Evolutionary conservation across 2,888 invertebrate species (phyloP).

Genomic region (Xestoiulus laeticollis): DNA sequence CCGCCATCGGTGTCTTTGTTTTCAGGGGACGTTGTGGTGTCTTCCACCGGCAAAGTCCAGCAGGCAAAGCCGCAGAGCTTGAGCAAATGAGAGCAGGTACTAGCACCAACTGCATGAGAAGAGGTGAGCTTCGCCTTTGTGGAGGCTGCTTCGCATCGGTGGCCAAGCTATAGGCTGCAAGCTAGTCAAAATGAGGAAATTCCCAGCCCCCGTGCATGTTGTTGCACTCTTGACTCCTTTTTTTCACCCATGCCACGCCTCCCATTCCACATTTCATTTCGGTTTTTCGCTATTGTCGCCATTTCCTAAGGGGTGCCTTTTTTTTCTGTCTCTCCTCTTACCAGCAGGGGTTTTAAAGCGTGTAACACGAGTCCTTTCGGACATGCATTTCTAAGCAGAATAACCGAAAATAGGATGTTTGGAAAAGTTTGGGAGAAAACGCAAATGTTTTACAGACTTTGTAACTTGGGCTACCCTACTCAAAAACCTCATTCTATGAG

Average conservation of each 20-base stretch:
- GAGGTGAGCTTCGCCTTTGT: background rate
- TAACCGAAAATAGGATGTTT: no score
- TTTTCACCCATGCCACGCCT: background rate
- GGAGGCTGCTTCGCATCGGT: background rate
- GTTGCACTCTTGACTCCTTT: conserved; percentile 41
- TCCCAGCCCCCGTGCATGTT: background rate
- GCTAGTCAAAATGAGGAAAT: background rate
- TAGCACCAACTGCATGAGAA: background rate
- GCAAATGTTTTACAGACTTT: no score
- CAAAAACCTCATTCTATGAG: no score
- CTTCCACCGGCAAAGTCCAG: no score
- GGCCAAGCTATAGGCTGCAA: background rate
- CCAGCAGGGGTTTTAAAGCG: background rate
- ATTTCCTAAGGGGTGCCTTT: background rate
- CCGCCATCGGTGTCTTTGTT: no score
- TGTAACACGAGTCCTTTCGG: background rate
- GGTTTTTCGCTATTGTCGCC: background rate
- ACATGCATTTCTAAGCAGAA: no score
- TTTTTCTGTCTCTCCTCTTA: background rate
- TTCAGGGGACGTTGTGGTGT: no score
- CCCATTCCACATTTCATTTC: background rate
- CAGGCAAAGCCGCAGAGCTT: no score
- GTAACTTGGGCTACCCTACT: no score
- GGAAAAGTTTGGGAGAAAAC: no score
- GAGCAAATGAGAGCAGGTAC: background rate